Percentiles rank a stretch among this genome's conserved stretches.
Conservation (phyloP, 2,797 vertebrate genomes). For the Syngnathus acus region DNA sequence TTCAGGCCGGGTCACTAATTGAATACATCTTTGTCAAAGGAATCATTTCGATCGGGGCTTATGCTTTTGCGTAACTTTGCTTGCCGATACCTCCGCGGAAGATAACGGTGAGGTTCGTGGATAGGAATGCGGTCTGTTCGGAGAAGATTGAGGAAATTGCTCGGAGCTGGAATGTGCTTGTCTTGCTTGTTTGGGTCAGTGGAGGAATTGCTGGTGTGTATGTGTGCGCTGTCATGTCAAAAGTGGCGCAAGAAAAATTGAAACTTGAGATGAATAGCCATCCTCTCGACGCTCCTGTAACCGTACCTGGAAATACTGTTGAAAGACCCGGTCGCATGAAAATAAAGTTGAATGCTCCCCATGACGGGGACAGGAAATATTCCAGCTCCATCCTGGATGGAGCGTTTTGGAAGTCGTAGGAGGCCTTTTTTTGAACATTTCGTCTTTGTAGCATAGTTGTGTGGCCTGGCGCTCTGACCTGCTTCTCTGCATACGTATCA, state of each 20-base stretch:
- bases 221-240: conserved; percentile 21
- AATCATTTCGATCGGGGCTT: conserved; percentile 1
- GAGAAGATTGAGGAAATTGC: conserved; percentile 57
- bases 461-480: conserved; percentile 38
- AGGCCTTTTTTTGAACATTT: conserved; percentile 49
- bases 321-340: conserved; percentile 49
- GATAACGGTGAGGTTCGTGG: conserved; percentile 53
- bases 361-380: conserved; percentile 69
- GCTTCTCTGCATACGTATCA: conserved; percentile 28
- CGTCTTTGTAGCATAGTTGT: conserved; percentile 17
- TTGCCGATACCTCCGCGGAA: conserved; percentile 35
- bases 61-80: conserved; percentile 17
- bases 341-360: conserved; percentile 57
- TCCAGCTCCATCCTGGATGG: conserved; percentile 50
- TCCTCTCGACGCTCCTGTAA: conserved; percentile 59
- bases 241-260: conserved; percentile 49
- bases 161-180: conserved; percentile 59
- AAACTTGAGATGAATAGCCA: conserved; percentile 71
- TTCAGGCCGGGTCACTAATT: not conserved
- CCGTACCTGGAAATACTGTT: conserved; percentile 58
- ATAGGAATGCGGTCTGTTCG: conserved; percentile 60
- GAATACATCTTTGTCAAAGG: not conserved
- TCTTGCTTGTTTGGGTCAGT: conserved; percentile 52
- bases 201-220: conserved; percentile 49
- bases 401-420: conserved; percentile 55